Conservation (phyloP, 2,888 invertebrate species). For the Philereme vetulata region DNA sequence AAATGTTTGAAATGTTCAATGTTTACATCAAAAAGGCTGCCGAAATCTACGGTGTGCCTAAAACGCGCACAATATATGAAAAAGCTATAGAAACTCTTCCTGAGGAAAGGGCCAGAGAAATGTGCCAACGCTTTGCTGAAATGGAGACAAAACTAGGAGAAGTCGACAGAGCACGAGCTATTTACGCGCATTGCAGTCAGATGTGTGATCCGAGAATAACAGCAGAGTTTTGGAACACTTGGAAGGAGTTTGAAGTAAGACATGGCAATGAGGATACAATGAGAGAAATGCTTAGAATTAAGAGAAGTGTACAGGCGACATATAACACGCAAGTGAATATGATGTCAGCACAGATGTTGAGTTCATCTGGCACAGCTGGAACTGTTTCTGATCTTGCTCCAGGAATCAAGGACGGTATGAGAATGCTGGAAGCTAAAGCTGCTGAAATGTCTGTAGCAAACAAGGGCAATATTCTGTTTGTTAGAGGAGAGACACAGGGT, state of each 20-base stretch:
- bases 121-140: conserved; percentile 98
- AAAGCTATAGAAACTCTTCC: conserved; percentile 97
- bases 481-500: conserved; percentile 93
- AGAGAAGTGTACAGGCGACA: conserved; percentile 98
- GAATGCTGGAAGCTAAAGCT: conserved; percentile 93
- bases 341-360: conserved; percentile 99
- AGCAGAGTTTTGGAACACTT: conserved; percentile 97
- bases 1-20: conserved; percentile 99
- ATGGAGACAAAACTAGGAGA: conserved; percentile 99
- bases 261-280: conserved; percentile 99
- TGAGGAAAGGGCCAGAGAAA: conserved; percentile 95
- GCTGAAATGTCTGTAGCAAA: conserved; percentile 86
- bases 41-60: conserved; percentile 98
- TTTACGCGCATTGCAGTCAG: conserved; percentile 99
- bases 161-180: conserved; percentile 97
- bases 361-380: conserved; percentile 87
- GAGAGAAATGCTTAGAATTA: conserved; percentile 98
- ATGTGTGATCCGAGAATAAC: conserved; percentile 99
- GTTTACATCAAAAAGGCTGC: conserved; percentile 99
- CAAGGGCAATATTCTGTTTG: conserved; percentile 90
- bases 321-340: conserved; percentile 99
- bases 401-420: conserved; percentile 93
- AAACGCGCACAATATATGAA: conserved; percentile 98
- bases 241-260: conserved; percentile 99
- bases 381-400: conserved; percentile 89